phyloP scores from a whole-genome alignment of 2,797 vertebrate species.

The Podarcis lilfordi region DNA sequence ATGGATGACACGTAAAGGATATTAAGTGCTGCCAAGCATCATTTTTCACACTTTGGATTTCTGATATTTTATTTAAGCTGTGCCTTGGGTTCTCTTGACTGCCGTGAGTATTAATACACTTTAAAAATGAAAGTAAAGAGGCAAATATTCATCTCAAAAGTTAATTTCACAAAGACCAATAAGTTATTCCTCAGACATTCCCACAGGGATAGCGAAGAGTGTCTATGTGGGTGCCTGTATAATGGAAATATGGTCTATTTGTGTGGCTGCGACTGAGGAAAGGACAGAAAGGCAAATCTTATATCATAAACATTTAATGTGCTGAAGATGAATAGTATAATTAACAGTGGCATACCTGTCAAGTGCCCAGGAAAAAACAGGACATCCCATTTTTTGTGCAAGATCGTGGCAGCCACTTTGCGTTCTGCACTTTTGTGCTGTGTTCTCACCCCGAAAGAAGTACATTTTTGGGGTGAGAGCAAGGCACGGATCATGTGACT shows the following conservation, averaged over 20 bases:
- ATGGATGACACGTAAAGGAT: neutral
- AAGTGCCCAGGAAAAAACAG: too few relatives aligned
- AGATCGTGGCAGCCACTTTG: too few relatives aligned
- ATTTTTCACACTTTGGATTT: fast-evolving
- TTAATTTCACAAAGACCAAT: neutral
- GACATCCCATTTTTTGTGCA: too few relatives aligned
- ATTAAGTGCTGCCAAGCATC: fast-evolving
- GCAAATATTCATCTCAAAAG: neutral
- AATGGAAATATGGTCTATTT: neutral
- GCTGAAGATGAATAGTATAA: neutral
- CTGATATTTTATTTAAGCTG: neutral
- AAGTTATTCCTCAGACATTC: neutral
- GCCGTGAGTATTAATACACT: neutral
- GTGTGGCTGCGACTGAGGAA: neutral
- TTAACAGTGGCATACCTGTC: neutral
- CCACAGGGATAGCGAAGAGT: fast-evolving
- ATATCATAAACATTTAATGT: neutral
- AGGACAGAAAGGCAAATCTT: neutral
- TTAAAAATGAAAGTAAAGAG: neutral
- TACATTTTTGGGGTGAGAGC: too few relatives aligned
- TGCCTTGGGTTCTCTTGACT: fast-evolving
- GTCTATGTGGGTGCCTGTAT: neutral
- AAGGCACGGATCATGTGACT: too few relatives aligned
- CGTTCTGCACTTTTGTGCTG: too few relatives aligned
- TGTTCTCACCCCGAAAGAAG: too few relatives aligned